These are phyloP conservation scores for Bunonema sp. DNA, from an alignment of 2,888 invertebrate genomes.

Conservation along the genomic window DNA sequence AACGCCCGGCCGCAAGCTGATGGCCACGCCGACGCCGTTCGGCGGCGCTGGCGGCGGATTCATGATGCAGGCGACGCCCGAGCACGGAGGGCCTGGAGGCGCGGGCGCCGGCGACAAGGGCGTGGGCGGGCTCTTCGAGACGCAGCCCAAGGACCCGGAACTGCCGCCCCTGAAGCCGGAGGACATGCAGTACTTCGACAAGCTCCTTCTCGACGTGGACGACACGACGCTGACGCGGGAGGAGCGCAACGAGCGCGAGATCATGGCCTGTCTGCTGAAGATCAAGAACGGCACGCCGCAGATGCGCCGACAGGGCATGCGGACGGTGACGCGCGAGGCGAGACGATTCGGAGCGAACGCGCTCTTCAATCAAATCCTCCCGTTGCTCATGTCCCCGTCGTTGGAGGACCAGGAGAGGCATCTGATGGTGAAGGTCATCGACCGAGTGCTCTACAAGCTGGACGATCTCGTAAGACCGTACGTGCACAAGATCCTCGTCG, in stretches of 20 bases:
- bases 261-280: constrained; percentile 90
- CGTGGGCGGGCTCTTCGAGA: constrained; percentile 54
- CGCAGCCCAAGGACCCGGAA: constrained; percentile 85
- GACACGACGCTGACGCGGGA: constrained; percentile 65
- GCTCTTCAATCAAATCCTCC: constrained; percentile 93
- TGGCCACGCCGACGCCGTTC: constrained; percentile 93
- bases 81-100: constrained; percentile 14
- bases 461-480: constrained; percentile 96
- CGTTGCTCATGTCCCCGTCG: constrained; percentile 96
- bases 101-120: constrained; percentile 9
- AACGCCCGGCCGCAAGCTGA: constrained; percentile 88
- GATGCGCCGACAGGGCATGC: constrained; percentile 64
- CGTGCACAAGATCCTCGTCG: constrained; percentile 96
- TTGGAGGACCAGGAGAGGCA: constrained; percentile 97
- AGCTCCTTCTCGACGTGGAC: constrained; percentile 87
- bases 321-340: constrained; percentile 68
- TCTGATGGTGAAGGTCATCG: constrained; percentile 83
- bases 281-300: constrained; percentile 99
- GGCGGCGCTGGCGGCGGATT: constrained; percentile 61
- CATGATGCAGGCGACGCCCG: constrained; percentile 62
- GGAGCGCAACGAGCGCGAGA: constrained; percentile 92
- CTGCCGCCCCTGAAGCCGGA: constrained; percentile 98
- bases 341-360: constrained; percentile 95
- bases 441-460: constrained; percentile 88
- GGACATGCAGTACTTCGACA: constrained; percentile 98